Percentiles rank a stretch among this genome's conserved stretches.
phyloP scores from a whole-genome alignment of 1,140 invertebrate species.

The Tetragonula clypearis region DNA sequence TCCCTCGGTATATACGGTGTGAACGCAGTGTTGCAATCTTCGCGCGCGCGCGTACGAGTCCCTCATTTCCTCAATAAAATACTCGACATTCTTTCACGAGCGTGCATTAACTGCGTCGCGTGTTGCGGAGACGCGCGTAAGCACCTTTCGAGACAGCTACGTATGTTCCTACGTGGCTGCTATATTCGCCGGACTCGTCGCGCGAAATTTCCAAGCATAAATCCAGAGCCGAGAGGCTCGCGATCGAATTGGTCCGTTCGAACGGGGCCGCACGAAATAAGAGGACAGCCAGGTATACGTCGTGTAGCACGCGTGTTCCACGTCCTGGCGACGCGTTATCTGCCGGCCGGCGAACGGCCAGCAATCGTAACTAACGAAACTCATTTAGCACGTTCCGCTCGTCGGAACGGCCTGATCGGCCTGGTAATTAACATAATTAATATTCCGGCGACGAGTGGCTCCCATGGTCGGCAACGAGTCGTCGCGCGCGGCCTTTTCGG shows the following conservation, averaged over 20 bases:
- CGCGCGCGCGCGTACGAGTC: not conserved
- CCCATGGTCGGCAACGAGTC: constrained; percentile 65
- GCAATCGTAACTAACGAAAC: constrained; percentile 51
- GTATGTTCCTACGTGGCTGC: not conserved
- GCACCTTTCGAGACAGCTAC: constrained; percentile 2
- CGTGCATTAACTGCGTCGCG: not conserved
- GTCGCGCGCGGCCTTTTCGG: constrained; percentile 45
- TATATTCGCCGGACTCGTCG: not conserved
- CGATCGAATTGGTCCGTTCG: constrained; percentile 1
- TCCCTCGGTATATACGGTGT: not conserved
- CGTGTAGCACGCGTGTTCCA: constrained; percentile 34
- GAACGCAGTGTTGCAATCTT: not conserved
- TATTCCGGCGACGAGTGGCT: constrained; percentile 71
- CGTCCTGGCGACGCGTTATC: constrained; percentile 33
- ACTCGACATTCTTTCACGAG: not conserved
- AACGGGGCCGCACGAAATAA: not conserved
- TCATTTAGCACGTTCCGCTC: constrained; percentile 50
- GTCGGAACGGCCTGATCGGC: constrained; percentile 44
- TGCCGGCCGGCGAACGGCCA: not conserved
- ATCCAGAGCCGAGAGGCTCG: not conserved
- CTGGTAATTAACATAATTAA: constrained; percentile 68
- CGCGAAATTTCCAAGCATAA: constrained; percentile 17
- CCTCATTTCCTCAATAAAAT: not conserved
- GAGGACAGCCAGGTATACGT: constrained; percentile 9
- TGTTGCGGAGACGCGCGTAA: constrained; percentile 2